Evolutionary conservation across 2,113 vertebrate species (phyloP), one percentile per base, ranked within the genome.

Genomic region (Vimba vimba): DNA sequence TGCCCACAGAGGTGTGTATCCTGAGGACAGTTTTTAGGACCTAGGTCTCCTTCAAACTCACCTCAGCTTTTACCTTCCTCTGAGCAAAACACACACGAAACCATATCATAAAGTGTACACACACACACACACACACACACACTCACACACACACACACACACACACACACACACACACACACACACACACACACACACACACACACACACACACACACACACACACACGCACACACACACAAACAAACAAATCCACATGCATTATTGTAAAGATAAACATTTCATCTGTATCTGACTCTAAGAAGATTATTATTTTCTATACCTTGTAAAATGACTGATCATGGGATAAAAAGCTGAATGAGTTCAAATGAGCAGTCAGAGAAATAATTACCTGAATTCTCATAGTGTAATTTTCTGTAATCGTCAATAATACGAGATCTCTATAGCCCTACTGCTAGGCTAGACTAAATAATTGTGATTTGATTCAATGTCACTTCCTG

Each of bases 381-480:
- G 59, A 87, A 85, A 88, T 85, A 76, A 90, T 83, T 83, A 84
- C 71, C 77, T 84, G 83, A 76, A 80, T 80, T 86, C 76, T 78
- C 50, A 76, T 82, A 86, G 33, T 87, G 81, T 87, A 87, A 86
- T 75, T 82, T 87, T 74, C 86, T 64, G 88, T 82, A 88, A 89
- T 79, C 66, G 86, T 86, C 91, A 93, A 94, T 90, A 94, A 92
- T 91, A 92, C 86, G 90, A 87, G 88, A 88, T 88, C 93, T 88
- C 90, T 90, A 94, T 92, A 92, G 91, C 92, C 92, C 91, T 90
- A 91, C 88, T 89, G 94, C 94, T 88, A 90, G 86, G 89, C 86
- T 90, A 91, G 90, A 93, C 92, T 93, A 90, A 92, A 81, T 74
- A 85, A 94, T 91, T 95, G 94, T 92, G 89, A 92, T 90, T 91